phyloP scores from a whole-genome alignment of 2,113 vertebrate species.

The Physeter macrocephalus region DNA sequence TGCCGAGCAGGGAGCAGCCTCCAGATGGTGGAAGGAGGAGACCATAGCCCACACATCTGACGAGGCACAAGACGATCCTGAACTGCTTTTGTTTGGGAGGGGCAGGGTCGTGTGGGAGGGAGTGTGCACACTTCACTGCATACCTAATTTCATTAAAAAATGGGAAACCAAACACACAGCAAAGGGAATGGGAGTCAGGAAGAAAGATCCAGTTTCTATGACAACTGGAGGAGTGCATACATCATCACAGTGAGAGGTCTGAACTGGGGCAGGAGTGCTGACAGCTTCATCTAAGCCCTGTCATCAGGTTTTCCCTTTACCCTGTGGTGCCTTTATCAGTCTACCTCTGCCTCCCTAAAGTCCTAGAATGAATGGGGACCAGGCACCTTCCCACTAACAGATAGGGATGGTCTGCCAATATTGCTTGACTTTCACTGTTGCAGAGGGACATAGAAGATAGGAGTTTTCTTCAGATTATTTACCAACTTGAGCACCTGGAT shows the following conservation, averaged over 20 bases:
- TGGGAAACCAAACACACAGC: constrained; percentile 63
- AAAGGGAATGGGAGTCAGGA: constrained; percentile 50
- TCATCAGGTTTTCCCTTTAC: neutral
- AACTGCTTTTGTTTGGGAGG: neutral
- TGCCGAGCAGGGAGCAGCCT: neutral
- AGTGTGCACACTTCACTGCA: constrained; percentile 29
- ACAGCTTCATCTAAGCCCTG: constrained; percentile 34
- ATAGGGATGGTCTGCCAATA: neutral
- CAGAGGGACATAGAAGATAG: neutral
- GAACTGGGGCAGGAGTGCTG: constrained; percentile 40
- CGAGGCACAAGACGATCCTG: neutral
- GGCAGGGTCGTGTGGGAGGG: neutral
- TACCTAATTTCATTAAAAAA: constrained; percentile 69
- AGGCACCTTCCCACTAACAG: neutral
- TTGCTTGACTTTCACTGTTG: neutral
- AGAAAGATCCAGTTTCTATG: constrained; percentile 76
- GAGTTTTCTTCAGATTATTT: constrained; percentile 3
- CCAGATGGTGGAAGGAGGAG: neutral
- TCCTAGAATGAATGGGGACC: neutral
- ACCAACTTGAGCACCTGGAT: neutral
- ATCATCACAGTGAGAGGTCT: constrained; percentile 59
- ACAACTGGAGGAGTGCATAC: constrained; percentile 64
- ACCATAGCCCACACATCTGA: neutral
- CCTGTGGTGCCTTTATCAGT: neutral
- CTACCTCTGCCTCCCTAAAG: neutral